Percentiles rank a stretch among this genome's conserved stretches.
phyloP scores from a whole-genome alignment of 1,140 invertebrate species.

The Hetaerina americana region DNA sequence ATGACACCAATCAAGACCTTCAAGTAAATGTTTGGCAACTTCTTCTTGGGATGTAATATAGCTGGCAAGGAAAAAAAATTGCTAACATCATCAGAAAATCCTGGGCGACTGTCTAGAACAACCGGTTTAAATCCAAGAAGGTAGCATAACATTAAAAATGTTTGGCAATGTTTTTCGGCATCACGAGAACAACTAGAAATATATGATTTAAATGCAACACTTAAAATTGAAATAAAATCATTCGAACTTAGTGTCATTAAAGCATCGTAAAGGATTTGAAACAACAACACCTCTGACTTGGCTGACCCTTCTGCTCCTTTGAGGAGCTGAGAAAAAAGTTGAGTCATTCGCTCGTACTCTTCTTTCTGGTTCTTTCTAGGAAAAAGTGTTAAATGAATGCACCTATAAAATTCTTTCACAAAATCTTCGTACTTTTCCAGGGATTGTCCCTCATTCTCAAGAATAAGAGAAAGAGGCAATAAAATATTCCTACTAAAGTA shows the following conservation, averaged over 20 bases:
- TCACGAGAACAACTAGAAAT: neutral
- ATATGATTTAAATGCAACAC: neutral
- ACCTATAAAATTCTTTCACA: neutral
- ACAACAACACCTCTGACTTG: neutral
- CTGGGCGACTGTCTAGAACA: neutral
- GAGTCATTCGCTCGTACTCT: neutral
- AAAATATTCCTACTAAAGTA: neutral
- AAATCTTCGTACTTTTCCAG: neutral
- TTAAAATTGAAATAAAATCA: neutral
- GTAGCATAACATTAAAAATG: neutral
- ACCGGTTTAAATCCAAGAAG: neutral
- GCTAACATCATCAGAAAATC: neutral
- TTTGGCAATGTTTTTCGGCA: neutral
- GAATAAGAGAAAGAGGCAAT: neutral
- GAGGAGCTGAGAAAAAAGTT: neutral
- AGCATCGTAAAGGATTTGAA: neutral
- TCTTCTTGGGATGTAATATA: neutral
- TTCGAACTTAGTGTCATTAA: neutral
- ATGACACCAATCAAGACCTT: neutral
- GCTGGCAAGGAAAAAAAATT: neutral
- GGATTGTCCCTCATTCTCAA: neutral
- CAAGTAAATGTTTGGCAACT: neutral
- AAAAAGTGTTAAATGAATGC: neutral
- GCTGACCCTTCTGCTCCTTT: neutral
- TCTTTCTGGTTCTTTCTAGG: neutral